phyloP scores from a whole-genome alignment of 2,888 invertebrate species.

The Thumatha senex region DNA sequence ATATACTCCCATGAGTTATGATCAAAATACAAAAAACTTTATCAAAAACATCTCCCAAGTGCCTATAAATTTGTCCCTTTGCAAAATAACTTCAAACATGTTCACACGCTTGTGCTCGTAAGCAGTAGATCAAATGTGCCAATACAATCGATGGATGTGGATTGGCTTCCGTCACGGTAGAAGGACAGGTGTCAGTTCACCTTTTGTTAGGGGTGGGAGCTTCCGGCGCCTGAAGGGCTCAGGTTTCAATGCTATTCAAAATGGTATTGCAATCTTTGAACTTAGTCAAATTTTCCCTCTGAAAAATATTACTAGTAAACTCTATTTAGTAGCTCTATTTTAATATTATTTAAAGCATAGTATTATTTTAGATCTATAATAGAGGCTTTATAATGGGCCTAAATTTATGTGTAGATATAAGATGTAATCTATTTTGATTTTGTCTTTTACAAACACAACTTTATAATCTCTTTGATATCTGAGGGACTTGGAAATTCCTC shows the following conservation, averaged over 20 bases:
- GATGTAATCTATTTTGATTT: no score
- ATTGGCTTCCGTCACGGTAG: constrained; percentile 24
- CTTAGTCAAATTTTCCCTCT: no score
- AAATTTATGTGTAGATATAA: not conserved
- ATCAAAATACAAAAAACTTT: not conserved
- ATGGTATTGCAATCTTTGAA: not conserved
- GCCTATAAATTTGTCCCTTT: not conserved
- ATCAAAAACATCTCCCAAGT: not conserved
- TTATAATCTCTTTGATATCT: no score
- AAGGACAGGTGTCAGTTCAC: constrained; percentile 56
- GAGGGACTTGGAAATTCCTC: constrained; percentile 1
- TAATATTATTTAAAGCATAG: no score
- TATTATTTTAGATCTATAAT: not conserved
- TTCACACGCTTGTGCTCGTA: constrained; percentile 29
- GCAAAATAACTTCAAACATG: constrained; percentile 7
- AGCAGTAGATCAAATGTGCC: constrained; percentile 17
- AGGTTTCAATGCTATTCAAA: constrained; percentile 10
- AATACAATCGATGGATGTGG: constrained; percentile 32
- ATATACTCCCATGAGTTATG: not conserved
- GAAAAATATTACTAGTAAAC: no score
- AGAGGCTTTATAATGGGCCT: no score
- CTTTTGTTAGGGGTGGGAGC: constrained; percentile 43
- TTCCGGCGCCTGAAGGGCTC: constrained; percentile 37
- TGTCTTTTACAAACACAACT: no score
- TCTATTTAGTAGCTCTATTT: no score